These are phyloP conservation scores for Pseudolycoriella hygida DNA, from an alignment of 2,888 invertebrate species.

Conservation along the genomic window DNA sequence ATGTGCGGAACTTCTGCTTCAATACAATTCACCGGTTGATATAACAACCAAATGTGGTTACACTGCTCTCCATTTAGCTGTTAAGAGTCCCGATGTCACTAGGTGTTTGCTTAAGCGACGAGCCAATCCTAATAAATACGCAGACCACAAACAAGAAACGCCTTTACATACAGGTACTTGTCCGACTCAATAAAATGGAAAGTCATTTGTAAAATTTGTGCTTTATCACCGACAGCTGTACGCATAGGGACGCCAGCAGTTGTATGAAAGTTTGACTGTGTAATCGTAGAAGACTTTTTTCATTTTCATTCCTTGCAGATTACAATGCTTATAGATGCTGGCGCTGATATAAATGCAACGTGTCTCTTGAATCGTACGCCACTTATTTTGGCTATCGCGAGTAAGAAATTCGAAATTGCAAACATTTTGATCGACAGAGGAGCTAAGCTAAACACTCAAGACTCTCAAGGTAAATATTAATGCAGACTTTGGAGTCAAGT, in stretches of 20 bases:
- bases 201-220: too few species aligned
- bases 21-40: slow-evolving; percentile 42
- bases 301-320: slow-evolving; percentile 24
- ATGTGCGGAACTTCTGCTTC: slow-evolving; percentile 20
- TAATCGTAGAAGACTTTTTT: neutral
- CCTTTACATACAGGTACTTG: slow-evolving; percentile 40
- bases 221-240: neutral
- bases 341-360: slow-evolving; percentile 52
- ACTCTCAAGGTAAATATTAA: slow-evolving; percentile 40
- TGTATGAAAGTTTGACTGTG: slow-evolving; percentile 46
- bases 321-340: slow-evolving; percentile 43
- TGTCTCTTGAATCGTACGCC: slow-evolving; percentile 47
- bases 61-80: slow-evolving; percentile 78
- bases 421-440: slow-evolving; percentile 36
- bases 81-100: slow-evolving; percentile 41
- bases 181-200: neutral
- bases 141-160: slow-evolving; percentile 37
- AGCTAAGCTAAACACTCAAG: slow-evolving; percentile 48
- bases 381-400: slow-evolving; percentile 1
- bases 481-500: too few species aligned
- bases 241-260: slow-evolving; percentile 32
- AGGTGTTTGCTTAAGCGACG: slow-evolving; percentile 36
- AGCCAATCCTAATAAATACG: slow-evolving; percentile 39
- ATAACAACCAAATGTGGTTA: slow-evolving; percentile 58
- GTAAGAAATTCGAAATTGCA: slow-evolving; percentile 27